Evolutionary conservation across 2,888 invertebrate genomes (phyloP), one percentile per base, ranked within the genome.

Genomic region (Slavum lentiscoides): DNA sequence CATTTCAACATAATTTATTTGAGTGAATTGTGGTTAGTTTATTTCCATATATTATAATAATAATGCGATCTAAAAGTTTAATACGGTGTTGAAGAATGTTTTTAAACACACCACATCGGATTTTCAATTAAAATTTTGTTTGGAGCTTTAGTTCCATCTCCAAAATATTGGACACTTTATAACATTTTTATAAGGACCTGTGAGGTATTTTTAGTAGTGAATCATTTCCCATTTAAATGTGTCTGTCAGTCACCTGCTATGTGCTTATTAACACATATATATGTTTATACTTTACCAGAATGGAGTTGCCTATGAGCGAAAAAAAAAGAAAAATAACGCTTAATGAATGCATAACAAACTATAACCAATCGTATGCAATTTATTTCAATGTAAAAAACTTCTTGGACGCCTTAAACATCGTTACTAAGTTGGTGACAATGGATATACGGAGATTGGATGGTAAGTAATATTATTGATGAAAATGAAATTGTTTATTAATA

Each of bases 331-430:
- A 43, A 43, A 43, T 13, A 49, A 49, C 13, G 49, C 8, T 15
- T 13, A 13, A 13, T 0, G 15, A 90, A 92, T 73, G 90, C 91
- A 83, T 11, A 66, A 85, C 89, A 19, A 90, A 94, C 87, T 94
- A 94, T 86, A 91, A 91, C 83, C 91, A 90, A 84, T 91, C 93
- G 0, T 89, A 90, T 0, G 89, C 90, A 84, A 88, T 92, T 85
- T 90, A 92, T 84, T 89, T 91, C 39, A 85, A 87, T 17, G 87
- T 93, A 0, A 91, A 91, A 84, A 92, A 93, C 85, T 88, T 89
- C 1, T 86, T 88, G 23, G 92, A 92, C 86, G 91, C 89, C 87
- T 88, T 94, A 74, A 91, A 91, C 0, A 91, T 92, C 39, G 13
- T 49, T 30, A 30, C 30, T 30, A 30, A 30, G 4, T 30, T 49